phyloP scores from a whole-genome alignment of 2,113 vertebrate species.

The Solea solea region DNA sequence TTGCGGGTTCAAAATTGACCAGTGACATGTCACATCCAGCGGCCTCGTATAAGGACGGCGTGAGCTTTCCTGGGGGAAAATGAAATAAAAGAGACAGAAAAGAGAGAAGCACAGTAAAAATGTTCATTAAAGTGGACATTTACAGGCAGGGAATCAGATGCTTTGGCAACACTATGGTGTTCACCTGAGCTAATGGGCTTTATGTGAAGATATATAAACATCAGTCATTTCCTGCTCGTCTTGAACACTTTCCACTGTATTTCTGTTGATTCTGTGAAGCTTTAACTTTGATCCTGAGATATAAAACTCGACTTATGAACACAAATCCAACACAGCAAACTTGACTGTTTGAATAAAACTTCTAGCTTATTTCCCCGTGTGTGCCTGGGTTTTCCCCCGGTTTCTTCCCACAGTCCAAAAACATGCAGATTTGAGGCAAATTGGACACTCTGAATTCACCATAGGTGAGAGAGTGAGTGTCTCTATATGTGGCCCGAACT shows the following conservation, averaged over 20 bases:
- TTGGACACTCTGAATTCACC: too few species aligned
- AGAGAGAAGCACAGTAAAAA: slow-evolving; percentile 16
- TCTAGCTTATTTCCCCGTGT: too few species aligned
- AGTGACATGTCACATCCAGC: slow-evolving; percentile 96
- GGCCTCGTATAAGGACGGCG: slow-evolving; percentile 93
- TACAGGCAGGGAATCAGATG: slow-evolving; percentile 11
- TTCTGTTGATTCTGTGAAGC: too few species aligned
- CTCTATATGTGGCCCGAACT: too few species aligned
- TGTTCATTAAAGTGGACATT: slow-evolving; percentile 23
- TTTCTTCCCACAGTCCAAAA: too few species aligned
- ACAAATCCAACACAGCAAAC: too few species aligned
- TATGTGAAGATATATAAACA: neutral
- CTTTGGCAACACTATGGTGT: slow-evolving; percentile 13
- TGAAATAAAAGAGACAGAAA: slow-evolving; percentile 9
- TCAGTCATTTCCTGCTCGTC: slow-evolving; percentile 32
- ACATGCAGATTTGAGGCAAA: too few species aligned
- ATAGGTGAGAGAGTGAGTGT: too few species aligned
- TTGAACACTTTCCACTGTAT: neutral
- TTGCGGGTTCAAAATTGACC: slow-evolving; percentile 97
- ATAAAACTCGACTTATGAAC: neutral
- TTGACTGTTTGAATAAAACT: too few species aligned
- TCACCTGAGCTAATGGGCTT: slow-evolving; percentile 28
- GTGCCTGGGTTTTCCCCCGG: too few species aligned
- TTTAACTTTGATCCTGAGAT: too few species aligned
- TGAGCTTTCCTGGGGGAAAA: slow-evolving; percentile 88